phyloP scores from a whole-genome alignment of 2,797 vertebrate genomes.

The Amphiprion clarkii region DNA sequence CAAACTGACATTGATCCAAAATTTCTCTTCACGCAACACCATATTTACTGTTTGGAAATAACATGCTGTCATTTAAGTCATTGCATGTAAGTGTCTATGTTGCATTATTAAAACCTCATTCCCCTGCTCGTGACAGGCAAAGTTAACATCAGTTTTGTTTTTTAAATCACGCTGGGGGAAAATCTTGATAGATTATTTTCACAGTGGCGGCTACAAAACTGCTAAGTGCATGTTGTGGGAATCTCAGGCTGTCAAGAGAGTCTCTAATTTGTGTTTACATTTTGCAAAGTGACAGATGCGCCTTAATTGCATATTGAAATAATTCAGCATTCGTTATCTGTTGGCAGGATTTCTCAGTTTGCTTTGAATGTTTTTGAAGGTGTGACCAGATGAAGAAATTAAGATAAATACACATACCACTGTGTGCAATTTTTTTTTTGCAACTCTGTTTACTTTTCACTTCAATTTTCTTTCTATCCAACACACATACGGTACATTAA shows the following conservation, averaged over 20 bases:
- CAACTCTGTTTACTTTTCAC: background rate
- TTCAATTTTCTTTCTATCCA: too few species aligned
- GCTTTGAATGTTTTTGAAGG: slow-evolving; percentile 5
- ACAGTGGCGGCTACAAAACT: slow-evolving; percentile 17
- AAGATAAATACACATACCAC: background rate
- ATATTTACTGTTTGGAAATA: slow-evolving; percentile 17
- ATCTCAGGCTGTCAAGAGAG: slow-evolving; percentile 29
- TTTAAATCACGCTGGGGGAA: slow-evolving; percentile 1
- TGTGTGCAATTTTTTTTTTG: background rate
- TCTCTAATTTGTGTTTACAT: slow-evolving; percentile 40
- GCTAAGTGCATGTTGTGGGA: slow-evolving; percentile 19
- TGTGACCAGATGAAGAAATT: background rate
- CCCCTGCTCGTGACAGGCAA: slow-evolving; percentile 1
- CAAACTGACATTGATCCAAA: background rate
- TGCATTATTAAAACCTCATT: slow-evolving; percentile 41
- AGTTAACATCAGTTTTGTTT: slow-evolving; percentile 31
- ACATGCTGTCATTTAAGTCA: slow-evolving; percentile 10
- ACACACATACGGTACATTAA: too few species aligned
- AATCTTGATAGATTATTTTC: slow-evolving; percentile 30
- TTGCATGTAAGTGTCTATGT: slow-evolving; percentile 23
- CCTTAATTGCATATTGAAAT: slow-evolving; percentile 36
- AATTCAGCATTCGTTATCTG: slow-evolving; percentile 8
- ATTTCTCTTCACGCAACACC: slow-evolving; percentile 6
- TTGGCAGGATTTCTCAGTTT: slow-evolving; percentile 23
- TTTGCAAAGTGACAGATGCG: slow-evolving; percentile 29